Conservation (phyloP, 2,113 vertebrate species). For the Calyptommatus sinebrachiatus region DNA sequence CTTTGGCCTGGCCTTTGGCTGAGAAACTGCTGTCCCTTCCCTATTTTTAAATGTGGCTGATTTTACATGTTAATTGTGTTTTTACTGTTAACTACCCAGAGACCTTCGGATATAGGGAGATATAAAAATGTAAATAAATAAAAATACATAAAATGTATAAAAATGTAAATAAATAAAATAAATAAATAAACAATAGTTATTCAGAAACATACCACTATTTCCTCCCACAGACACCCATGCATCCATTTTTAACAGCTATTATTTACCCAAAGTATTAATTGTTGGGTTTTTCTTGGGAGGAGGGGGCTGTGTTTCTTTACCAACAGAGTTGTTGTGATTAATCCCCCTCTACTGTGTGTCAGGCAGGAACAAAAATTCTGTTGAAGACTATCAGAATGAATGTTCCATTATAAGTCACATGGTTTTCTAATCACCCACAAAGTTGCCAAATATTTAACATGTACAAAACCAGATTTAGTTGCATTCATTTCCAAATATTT, state of each 20-base stretch:
- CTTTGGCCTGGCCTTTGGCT: too few relatives aligned
- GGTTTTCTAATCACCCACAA: not conserved
- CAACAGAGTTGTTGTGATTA: slow-evolving; percentile 9
- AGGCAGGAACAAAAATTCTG: slow-evolving; percentile 6
- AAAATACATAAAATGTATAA: too few relatives aligned
- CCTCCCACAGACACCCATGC: not conserved
- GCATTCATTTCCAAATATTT: slow-evolving; percentile 60
- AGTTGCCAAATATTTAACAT: not conserved
- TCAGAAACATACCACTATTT: not conserved
- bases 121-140: too few relatives aligned
- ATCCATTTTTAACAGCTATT: not conserved
- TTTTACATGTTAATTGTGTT: too few relatives aligned
- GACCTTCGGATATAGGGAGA: too few relatives aligned
- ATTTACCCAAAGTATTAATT: slow-evolving; percentile 12
- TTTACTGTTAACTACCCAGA: too few relatives aligned
- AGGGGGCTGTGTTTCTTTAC: not conserved
- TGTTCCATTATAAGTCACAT: slow-evolving; percentile 23
- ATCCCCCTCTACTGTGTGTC: slow-evolving; percentile 8
- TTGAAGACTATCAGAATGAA: slow-evolving; percentile 34
- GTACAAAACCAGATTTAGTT: slow-evolving; percentile 43
- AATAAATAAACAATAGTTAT: too few relatives aligned
- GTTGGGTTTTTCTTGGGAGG: not conserved
- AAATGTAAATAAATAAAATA: too few relatives aligned
- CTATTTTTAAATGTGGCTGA: too few relatives aligned
- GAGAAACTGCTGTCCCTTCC: too few relatives aligned